Percentiles rank a stretch among this genome's conserved stretches.
Conservation (phyloP, 2,888 invertebrate species). For the Caenorhabditis doughertyi region DNA sequence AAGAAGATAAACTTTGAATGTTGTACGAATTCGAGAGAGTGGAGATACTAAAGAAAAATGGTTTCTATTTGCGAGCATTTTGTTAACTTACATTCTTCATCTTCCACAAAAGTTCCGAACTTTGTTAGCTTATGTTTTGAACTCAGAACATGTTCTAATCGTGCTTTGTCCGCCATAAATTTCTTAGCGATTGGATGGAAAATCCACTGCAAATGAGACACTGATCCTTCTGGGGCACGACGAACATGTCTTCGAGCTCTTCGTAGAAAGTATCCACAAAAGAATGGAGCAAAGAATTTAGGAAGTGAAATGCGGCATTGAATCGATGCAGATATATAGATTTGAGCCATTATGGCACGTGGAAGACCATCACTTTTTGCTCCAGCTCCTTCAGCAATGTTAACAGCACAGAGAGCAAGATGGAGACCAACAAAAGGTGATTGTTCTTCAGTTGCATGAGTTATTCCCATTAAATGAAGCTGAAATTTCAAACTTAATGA, state of each 20-base stretch:
- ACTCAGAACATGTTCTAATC: constrained; percentile 52
- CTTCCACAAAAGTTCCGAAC: constrained; percentile 57
- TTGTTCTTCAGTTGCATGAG: constrained; percentile 50
- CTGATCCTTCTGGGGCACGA: constrained; percentile 66
- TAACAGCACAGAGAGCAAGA: constrained; percentile 80
- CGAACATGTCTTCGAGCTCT: constrained; percentile 78
- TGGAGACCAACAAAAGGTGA: constrained; percentile 73
- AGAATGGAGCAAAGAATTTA: constrained; percentile 71
- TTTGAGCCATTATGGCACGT: constrained; percentile 69
- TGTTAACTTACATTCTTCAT: constrained; percentile 46
- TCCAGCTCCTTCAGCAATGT: constrained; percentile 81
- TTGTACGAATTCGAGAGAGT: constrained; percentile 72
- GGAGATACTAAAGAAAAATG: constrained; percentile 69
- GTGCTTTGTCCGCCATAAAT: constrained; percentile 69
- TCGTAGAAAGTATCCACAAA: constrained; percentile 78
- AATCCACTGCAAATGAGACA: constrained; percentile 74
- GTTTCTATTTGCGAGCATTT: neutral
- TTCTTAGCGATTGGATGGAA: constrained; percentile 78
- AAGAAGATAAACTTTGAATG: constrained; percentile 78
- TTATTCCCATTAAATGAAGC: constrained; percentile 78
- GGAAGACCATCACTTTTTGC: constrained; percentile 71
- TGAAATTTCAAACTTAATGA: constrained; percentile 50
- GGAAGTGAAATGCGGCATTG: constrained; percentile 75
- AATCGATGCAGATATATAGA: constrained; percentile 69
- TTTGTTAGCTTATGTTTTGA: constrained; percentile 31